These are phyloP conservation scores for Lucilia cuprina DNA, from an alignment of 1,140 invertebrate species.

Conservation along the genomic window DNA sequence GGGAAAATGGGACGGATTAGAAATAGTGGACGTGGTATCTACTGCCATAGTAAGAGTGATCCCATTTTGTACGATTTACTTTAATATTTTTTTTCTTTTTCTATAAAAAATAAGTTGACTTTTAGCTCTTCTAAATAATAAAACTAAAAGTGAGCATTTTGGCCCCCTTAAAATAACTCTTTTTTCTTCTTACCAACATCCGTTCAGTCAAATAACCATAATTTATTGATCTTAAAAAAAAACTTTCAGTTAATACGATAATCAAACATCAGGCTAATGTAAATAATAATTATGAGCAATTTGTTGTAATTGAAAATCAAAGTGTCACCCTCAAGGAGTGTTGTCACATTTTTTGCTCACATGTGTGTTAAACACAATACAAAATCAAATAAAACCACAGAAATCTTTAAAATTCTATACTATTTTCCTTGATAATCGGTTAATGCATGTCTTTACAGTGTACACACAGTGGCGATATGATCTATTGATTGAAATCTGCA, in stretches of 20 bases:
- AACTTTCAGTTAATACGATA: background rate
- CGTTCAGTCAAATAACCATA: background rate
- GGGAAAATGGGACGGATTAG: too few species aligned
- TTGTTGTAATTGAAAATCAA: slow-evolving; percentile 12
- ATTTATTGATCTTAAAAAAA: background rate
- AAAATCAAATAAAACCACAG: background rate
- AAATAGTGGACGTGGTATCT: too few species aligned
- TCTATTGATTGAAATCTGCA: background rate
- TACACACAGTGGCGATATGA: background rate
- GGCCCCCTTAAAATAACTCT: too few species aligned
- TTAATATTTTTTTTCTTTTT: too few species aligned
- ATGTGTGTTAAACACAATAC: background rate
- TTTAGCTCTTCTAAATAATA: too few species aligned
- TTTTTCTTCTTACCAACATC: too few species aligned
- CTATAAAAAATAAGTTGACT: too few species aligned
- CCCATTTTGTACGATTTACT: too few species aligned
- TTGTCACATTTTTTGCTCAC: background rate
- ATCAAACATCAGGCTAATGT: background rate
- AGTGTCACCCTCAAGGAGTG: background rate
- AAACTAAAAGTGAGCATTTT: too few species aligned
- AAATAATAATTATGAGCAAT: slow-evolving; percentile 11
- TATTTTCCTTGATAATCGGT: background rate
- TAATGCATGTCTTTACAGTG: background rate
- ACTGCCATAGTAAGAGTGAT: too few species aligned
- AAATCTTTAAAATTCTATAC: background rate